These are phyloP conservation scores for Protobothrops flavoviridis DNA, from an alignment of 2,113 vertebrate genomes.

Conservation along the genomic window DNA sequence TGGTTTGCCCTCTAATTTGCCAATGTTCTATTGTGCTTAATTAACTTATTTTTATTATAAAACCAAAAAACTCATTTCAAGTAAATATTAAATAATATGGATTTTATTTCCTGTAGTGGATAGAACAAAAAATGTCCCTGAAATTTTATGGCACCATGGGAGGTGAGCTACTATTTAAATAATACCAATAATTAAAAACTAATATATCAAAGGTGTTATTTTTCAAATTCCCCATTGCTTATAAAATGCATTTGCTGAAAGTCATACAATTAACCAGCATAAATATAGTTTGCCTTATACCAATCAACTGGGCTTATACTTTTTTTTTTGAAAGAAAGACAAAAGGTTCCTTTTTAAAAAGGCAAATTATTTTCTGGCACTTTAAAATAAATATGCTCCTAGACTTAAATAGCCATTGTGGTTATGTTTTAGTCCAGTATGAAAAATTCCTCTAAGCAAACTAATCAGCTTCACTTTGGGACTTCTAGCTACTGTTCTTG, in stretches of 20 bases:
- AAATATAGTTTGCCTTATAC: conserved; percentile 24
- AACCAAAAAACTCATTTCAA: conserved; percentile 39
- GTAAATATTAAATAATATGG: conserved; percentile 17
- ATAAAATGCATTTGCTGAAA: conserved; percentile 40
- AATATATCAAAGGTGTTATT: conserved; percentile 9
- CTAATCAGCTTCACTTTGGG: background rate
- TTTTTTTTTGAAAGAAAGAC: conserved; percentile 27
- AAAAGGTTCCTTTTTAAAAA: background rate
- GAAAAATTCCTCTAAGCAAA: background rate
- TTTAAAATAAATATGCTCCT: background rate
- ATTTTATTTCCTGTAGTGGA: conserved; percentile 32
- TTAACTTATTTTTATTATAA: conserved; percentile 44
- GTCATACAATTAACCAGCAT: conserved; percentile 29
- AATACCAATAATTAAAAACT: background rate
- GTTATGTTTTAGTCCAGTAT: background rate
- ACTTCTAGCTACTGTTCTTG: background rate
- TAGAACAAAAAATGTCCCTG: conserved; percentile 29
- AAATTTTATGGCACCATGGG: conserved; percentile 40
- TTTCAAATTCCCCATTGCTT: conserved; percentile 26
- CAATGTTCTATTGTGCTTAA: conserved; percentile 21
- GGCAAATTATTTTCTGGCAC: background rate
- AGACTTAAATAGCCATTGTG: background rate
- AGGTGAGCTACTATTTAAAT: conserved; percentile 34
- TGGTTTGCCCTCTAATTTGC: conserved; percentile 24
- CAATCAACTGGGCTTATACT: conserved; percentile 24